Percentiles rank a stretch among this genome's conserved stretches.
Conservation (phyloP, 2,888 invertebrate species). For the Drosophila conformis region DNA sequence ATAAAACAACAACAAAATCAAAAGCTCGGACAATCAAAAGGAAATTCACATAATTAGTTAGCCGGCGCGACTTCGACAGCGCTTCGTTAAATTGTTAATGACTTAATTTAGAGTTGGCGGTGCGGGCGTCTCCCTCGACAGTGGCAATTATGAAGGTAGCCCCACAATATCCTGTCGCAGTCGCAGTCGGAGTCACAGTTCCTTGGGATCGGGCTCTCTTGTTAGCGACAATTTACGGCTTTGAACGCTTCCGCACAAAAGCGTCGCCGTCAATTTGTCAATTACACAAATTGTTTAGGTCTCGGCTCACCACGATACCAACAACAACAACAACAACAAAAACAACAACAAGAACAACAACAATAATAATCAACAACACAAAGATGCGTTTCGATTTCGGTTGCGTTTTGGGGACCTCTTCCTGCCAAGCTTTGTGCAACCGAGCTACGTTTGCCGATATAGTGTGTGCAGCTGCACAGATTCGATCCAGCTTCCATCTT, state of each 20-base stretch:
- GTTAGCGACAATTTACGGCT: conserved; percentile 82
- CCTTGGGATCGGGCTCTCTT: conserved; percentile 59
- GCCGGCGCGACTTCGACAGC: conserved; percentile 58
- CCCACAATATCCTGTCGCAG: conserved; percentile 48
- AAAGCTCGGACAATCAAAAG: conserved; percentile 64
- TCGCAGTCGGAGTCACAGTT: conserved; percentile 8
- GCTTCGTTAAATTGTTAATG: conserved; percentile 78
- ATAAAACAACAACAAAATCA: too few species aligned
- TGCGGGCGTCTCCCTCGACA: conserved; percentile 54
- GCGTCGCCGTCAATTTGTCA: conserved; percentile 84
- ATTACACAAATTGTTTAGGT: conserved; percentile 83
- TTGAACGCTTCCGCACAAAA: conserved; percentile 80
- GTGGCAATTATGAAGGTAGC: conserved; percentile 56
- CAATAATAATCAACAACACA: conserved; percentile 38
- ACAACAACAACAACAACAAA: conserved; percentile 29
- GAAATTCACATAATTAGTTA: conserved; percentile 84
- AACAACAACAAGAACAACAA: conserved; percentile 24
- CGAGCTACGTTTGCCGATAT: conserved; percentile 54
- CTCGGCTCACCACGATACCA: conserved; percentile 53
- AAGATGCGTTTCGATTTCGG: conserved; percentile 57
- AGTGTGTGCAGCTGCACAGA: conserved; percentile 80
- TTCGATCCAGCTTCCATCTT: conserved; percentile 65
- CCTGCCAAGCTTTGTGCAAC: conserved; percentile 64
- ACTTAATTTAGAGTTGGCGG: conserved; percentile 73
- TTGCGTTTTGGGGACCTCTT: conserved; percentile 47